Evolutionary conservation across 2,113 vertebrate genomes (phyloP), one percentile per base, ranked within the genome.

Genomic region (Sander lucioperca): DNA sequence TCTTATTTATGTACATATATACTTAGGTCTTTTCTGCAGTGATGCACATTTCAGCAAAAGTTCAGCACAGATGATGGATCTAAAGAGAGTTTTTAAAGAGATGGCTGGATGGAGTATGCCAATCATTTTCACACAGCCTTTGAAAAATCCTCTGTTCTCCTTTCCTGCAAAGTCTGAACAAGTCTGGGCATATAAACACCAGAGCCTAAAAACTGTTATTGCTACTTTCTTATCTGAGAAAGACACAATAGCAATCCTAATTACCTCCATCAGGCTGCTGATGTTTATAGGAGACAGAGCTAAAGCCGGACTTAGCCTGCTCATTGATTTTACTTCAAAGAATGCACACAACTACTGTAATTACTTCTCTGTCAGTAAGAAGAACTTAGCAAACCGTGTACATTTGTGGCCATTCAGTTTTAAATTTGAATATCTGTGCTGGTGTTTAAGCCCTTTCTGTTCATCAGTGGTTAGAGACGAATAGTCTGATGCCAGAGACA

Each of bases 281-380:
- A 72, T 74, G 61, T 77, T 56, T 76, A 11, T 30, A 70, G 54
- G 59, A 76, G 43, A 59, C 14, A 0, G 66, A 59, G 57, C 18
- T 25, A 25, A 65, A 74, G 63, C 79, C 4, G 12, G n/a, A 74
- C 36, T 68, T 43, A 6, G 33, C 13, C 68, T 61, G 61, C 39
- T 14, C 71, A 77, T 83, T 80, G 70, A 88, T 89, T 90, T 79
- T 39, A 73, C 69, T 77, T 87, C 67, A 79, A 63, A 76, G 39
- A 30, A 57, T 63, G 25, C 45, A 67, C 39, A 65, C 33, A 27
- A 50, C 59, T 39, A 12, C 56, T 65, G 56, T 89, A 77, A 74
- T 88, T 73, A 80, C 65, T 25, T 74, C 3, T 51, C 45, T 51
- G 19, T 48, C 61, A 18, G 39, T 56, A 19, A 45, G 21, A 77